phyloP scores from a whole-genome alignment of 2,888 invertebrate genomes.

The Ischnura elegans region DNA sequence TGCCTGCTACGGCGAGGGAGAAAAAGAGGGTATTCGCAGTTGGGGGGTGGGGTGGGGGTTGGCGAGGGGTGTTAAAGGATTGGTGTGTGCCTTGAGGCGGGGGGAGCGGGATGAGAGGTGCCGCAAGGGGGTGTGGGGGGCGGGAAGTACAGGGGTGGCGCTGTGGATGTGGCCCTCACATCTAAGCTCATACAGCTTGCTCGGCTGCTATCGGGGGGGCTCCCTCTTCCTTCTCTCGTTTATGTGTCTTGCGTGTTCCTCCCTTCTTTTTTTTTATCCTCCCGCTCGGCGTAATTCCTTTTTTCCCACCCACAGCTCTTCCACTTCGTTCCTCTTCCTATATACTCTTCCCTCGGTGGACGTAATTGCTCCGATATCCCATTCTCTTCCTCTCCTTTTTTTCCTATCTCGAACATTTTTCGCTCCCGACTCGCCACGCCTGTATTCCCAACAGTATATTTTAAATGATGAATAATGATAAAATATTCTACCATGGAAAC shows the following conservation, averaged over 20 bases:
- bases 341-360: neutral
- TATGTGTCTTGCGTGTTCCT: conserved; percentile 38
- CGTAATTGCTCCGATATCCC: neutral
- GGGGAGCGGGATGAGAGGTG: neutral
- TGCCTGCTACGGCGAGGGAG: too few relatives aligned
- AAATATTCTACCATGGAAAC: too few relatives aligned
- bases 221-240: neutral
- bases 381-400: neutral
- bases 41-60: neutral
- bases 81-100: conserved; percentile 12
- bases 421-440: neutral
- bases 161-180: conserved; percentile 33
- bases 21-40: too few relatives aligned
- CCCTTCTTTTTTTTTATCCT: neutral
- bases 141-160: neutral
- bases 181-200: conserved; percentile 39
- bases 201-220: neutral
- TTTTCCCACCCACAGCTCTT: neutral
- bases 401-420: too few relatives aligned
- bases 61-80: conserved; percentile 15
- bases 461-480: too few relatives aligned
- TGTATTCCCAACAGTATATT: too few relatives aligned
- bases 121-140: neutral
- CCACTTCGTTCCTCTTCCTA: neutral
- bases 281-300: neutral